Base-by-base conservation (phyloP, 1,140 invertebrate genomes). In the Camponotus floridanus region DNA sequence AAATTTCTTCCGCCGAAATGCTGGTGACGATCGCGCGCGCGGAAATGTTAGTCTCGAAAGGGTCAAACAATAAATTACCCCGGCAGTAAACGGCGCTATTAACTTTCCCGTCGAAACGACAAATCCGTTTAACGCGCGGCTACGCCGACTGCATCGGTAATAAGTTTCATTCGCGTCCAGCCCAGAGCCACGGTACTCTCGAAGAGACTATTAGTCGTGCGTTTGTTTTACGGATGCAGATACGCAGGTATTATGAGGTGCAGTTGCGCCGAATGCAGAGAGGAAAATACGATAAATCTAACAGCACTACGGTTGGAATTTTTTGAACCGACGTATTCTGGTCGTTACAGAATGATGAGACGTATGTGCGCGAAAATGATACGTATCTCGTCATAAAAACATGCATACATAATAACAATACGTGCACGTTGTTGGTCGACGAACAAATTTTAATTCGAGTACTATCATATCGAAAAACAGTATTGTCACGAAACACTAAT, bases 11-110 rank as follows among this genome's bases (percentile, higher is more conserved):
- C 65, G 59, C 11, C 36, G 59, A 83, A 87, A 83, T 73, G 48
- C 48, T 59, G 62, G 76, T 73, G 76, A 65, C 84, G 76, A 76
- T 83, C 62, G 55, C 31, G 26, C 68, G 33, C 62, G 42, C 33
- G 78, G 79, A 86, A 71, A 81, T 83, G 55, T 83, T 18, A 84
- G 57, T 57, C 59, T 45, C 59, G 76, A 68, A 67, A 87, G 85
- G 71, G 71, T 83, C 64, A 64, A 85, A 87, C 86, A 81, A 89
- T 90, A 87, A 90, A 90, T 90, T 89, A 85, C 59, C 11, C 55
- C 62, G 80, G 80, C 36, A 73, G 86, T 87, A 87, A 87, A 87
- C 86, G 81, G 83, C 62, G 81, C 73, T 87, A 89, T 90, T 88
- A 90, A 89, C 87, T 71, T 80, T 71, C 87, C 65, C 87, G 74